Conservation (phyloP, 2,888 invertebrate species). For the Xylota segnis region DNA sequence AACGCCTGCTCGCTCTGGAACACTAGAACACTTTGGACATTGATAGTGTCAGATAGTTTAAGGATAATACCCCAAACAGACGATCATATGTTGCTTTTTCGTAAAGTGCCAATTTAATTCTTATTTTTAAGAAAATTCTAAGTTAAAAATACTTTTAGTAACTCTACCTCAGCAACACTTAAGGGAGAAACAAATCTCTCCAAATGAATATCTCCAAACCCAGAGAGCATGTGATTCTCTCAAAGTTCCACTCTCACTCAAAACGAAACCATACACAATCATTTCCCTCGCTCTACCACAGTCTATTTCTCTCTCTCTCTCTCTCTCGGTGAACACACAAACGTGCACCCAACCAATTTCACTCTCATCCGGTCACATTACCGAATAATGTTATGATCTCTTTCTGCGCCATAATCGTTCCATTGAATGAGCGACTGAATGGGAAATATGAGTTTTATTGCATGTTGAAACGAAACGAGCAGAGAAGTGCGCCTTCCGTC, state of each 20-base stretch:
- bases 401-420: conserved; percentile 76
- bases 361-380: conserved; percentile 76
- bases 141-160: neutral
- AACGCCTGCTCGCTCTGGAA: too few relatives aligned
- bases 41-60: too few relatives aligned
- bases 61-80: too few relatives aligned
- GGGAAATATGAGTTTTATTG: conserved; percentile 77
- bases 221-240: neutral
- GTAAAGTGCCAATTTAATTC: too few relatives aligned
- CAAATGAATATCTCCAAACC: conserved; percentile 4
- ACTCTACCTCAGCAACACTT: conserved; percentile 37
- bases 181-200: neutral
- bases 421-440: conserved; percentile 77
- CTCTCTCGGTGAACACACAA: conserved; percentile 50
- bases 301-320: conserved; percentile 47
- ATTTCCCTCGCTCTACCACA: conserved; percentile 17
- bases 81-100: too few relatives aligned
- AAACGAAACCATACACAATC: neutral
- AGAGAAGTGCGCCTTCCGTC: conserved; percentile 73
- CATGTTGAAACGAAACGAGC: conserved; percentile 77
- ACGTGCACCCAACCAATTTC: conserved; percentile 74
- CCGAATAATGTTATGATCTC: conserved; percentile 76
- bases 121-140: neutral
- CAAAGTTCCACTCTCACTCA: conserved; percentile 43
- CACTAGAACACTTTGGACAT: too few relatives aligned